Conservation (phyloP, 1,140 invertebrate genomes). For the Physella acuta region DNA sequence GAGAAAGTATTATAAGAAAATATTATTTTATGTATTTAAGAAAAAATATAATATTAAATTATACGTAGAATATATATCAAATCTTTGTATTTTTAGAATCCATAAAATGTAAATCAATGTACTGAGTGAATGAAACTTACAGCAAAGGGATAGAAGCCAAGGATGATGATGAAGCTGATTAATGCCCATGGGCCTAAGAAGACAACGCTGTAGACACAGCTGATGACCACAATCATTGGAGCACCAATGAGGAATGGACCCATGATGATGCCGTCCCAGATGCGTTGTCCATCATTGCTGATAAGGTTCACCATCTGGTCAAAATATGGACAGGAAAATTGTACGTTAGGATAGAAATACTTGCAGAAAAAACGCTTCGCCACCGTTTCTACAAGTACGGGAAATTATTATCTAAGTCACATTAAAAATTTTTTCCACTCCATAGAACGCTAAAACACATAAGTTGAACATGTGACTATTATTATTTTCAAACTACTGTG, state of each 20-base stretch:
- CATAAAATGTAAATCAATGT: not conserved
- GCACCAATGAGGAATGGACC: constrained; percentile 68
- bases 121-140: constrained; percentile 62
- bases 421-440: no score
- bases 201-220: constrained; percentile 65
- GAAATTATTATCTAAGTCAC: no score
- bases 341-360: not conserved
- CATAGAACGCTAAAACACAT: no score
- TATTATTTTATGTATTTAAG: not conserved
- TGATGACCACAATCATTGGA: constrained; percentile 67
- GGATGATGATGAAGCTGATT: constrained; percentile 67
- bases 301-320: constrained; percentile 72
- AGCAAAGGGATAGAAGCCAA: constrained; percentile 71
- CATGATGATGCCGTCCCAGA: constrained; percentile 69
- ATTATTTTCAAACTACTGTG: no score
- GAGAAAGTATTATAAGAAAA: constrained; percentile 9
- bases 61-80: constrained; percentile 1
- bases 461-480: no score
- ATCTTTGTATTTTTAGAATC: not conserved
- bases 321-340: constrained; percentile 16
- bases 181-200: constrained; percentile 69
- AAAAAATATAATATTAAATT: not conserved
- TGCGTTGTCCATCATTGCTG: constrained; percentile 70
- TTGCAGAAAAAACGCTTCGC: not conserved
- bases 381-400: not conserved